These are phyloP conservation scores for Todiramphus saurophagus DNA, from an alignment of 2,113 vertebrate species.

Conservation along the genomic window DNA sequence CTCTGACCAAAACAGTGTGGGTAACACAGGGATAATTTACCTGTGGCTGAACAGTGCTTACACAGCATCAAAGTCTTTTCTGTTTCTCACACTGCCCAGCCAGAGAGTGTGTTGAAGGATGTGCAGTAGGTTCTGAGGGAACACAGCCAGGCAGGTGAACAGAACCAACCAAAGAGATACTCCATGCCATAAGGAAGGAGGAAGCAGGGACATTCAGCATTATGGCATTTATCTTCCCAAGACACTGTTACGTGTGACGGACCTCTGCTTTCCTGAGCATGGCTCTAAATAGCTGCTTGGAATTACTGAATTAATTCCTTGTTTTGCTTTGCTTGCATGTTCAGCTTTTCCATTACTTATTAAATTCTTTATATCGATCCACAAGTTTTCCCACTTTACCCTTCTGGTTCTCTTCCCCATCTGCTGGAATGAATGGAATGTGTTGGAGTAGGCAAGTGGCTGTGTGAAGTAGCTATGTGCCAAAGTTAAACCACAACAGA, in stretches of 20 bases:
- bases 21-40: not conserved
- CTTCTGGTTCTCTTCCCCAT: not conserved
- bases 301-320: not conserved
- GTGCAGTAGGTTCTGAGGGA: not conserved
- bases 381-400: not conserved
- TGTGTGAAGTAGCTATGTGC: accelerated
- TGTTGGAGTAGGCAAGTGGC: accelerated
- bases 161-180: not conserved
- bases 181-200: not conserved
- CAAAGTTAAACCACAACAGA: not conserved
- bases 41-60: not conserved
- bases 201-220: accelerated
- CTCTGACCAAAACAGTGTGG: not conserved
- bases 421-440: not conserved
- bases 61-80: accelerated
- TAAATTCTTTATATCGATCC: not conserved
- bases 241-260: accelerated
- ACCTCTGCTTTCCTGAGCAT: not conserved
- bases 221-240: accelerated
- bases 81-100: not conserved
- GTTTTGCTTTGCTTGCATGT: not conserved
- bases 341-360: not conserved
- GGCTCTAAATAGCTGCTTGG: not conserved
- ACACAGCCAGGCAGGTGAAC: not conserved
- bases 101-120: not conserved